Percentiles rank a stretch among this genome's conserved stretches.
phyloP scores from a whole-genome alignment of 2,797 vertebrate genomes.

The Sphenopsis melanotis region DNA sequence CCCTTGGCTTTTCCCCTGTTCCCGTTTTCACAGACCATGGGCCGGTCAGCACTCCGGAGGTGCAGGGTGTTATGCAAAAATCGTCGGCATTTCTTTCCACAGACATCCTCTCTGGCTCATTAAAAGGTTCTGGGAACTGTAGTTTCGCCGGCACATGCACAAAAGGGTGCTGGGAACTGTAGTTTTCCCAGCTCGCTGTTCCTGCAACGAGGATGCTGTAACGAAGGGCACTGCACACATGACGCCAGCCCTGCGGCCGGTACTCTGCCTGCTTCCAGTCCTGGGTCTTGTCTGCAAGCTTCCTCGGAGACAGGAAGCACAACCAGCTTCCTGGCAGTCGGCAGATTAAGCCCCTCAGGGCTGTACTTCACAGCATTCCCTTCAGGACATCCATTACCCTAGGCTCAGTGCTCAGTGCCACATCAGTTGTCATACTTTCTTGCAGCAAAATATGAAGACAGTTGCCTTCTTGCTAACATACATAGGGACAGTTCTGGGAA shows the following conservation, averaged over 20 bases:
- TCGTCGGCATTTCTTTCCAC: background rate
- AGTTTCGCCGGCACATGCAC: background rate
- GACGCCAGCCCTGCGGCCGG: background rate
- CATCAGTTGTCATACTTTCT: background rate
- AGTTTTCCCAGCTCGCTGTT: background rate
- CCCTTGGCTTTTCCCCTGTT: background rate
- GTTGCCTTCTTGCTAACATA: background rate
- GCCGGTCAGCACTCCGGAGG: background rate
- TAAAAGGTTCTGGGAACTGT: conserved; percentile 34
- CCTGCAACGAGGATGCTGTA: background rate
- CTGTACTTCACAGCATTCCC: background rate
- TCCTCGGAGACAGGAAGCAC: background rate
- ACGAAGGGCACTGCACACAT: accelerated
- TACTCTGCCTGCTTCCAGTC: background rate
- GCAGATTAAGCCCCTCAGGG: accelerated
- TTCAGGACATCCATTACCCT: background rate
- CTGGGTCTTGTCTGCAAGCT: background rate
- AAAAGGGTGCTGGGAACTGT: conserved; percentile 34
- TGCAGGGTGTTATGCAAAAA: background rate
- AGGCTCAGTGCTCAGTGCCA: background rate
- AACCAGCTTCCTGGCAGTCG: background rate
- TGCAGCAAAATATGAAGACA: background rate
- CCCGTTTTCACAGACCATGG: background rate
- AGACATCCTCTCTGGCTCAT: background rate
- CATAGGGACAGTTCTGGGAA: background rate